Percentiles rank a stretch among this genome's conserved stretches.
phyloP scores from a whole-genome alignment of 1,140 invertebrate species.

The Drosophila bipectinata region DNA sequence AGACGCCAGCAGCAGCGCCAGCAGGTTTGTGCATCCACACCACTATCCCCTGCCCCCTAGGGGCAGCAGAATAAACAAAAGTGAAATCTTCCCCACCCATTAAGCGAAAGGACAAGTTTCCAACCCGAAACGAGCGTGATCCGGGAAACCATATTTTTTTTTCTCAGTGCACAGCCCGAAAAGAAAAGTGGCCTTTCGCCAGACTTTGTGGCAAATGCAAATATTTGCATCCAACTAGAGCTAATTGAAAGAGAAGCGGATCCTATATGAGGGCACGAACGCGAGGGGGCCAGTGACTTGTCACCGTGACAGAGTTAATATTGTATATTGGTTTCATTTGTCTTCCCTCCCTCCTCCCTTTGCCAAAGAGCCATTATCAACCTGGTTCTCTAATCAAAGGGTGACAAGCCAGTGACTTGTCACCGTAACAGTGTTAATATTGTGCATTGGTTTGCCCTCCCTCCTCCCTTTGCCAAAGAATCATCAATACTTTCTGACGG shows the following conservation, averaged over 20 bases:
- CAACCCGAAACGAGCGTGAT: too few relatives aligned
- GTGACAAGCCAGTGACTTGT: neutral
- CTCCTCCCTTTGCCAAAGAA: too few relatives aligned
- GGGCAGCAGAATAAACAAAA: conserved; percentile 11
- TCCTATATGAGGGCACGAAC: neutral
- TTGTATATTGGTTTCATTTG: too few relatives aligned
- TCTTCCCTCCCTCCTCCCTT: too few relatives aligned
- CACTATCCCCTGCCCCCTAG: neutral
- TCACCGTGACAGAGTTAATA: too few relatives aligned
- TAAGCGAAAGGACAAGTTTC: neutral
- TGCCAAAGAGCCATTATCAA: too few relatives aligned
- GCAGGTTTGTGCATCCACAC: conserved; percentile 47
- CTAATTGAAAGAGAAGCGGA: neutral
- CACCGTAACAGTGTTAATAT: too few relatives aligned
- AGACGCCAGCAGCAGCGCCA: conserved; percentile 19
- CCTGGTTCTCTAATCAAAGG: too few relatives aligned
- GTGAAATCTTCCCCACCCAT: conserved; percentile 7
- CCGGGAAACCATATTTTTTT: too few relatives aligned
- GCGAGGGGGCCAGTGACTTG: neutral
- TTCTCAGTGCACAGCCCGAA: too few relatives aligned
- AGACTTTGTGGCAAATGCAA: neutral
- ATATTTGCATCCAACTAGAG: neutral
- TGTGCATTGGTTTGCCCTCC: too few relatives aligned
- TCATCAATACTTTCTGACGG: neutral
- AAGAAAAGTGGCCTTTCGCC: too few relatives aligned